Evolutionary conservation across 2,888 invertebrate species (phyloP).

Genomic region (Drosophila suboccidentalis): DNA sequence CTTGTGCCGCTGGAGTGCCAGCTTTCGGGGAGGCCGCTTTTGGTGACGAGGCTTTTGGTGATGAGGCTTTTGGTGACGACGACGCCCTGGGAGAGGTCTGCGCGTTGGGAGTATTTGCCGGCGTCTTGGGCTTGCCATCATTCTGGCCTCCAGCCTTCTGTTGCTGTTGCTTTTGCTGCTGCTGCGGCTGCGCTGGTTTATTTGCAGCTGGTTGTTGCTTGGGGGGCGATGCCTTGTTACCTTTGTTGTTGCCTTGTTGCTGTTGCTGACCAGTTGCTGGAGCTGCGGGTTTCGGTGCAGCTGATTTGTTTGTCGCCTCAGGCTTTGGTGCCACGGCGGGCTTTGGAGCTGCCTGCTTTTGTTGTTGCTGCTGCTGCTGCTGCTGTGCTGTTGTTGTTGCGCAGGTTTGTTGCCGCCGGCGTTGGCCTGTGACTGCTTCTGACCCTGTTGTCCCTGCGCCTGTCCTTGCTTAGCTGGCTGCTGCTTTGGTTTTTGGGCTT

Average conservation of each 20-base stretch:
- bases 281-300: slow-evolving; percentile 33
- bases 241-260: slow-evolving; percentile 35
- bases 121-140: slow-evolving; percentile 50
- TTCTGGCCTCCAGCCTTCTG: slow-evolving; percentile 19
- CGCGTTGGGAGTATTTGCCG: slow-evolving; percentile 69
- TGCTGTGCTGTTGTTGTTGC: slow-evolving; percentile 42
- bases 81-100: slow-evolving; percentile 84
- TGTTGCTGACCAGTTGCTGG: slow-evolving; percentile 29
- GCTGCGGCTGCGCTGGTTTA: slow-evolving; percentile 35
- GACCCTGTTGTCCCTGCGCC: slow-evolving; percentile 6
- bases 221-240: slow-evolving; percentile 58
- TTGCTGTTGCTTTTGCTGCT: slow-evolving; percentile 33
- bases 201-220: slow-evolving; percentile 45
- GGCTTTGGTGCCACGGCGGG: slow-evolving; percentile 50
- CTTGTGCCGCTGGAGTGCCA: slow-evolving; percentile 45
- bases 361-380: slow-evolving; percentile 33
- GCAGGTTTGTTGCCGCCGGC: neutral
- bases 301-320: slow-evolving; percentile 33
- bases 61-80: slow-evolving; percentile 84
- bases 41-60: slow-evolving; percentile 84
- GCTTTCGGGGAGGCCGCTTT: slow-evolving; percentile 64
- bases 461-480: slow-evolving; percentile 37
- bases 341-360: slow-evolving; percentile 47
- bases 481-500: slow-evolving; percentile 45
- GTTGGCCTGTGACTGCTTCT: neutral